Evolutionary conservation across 2,797 vertebrate species (phyloP).

Genomic region (Corythornis leucogaster): DNA sequence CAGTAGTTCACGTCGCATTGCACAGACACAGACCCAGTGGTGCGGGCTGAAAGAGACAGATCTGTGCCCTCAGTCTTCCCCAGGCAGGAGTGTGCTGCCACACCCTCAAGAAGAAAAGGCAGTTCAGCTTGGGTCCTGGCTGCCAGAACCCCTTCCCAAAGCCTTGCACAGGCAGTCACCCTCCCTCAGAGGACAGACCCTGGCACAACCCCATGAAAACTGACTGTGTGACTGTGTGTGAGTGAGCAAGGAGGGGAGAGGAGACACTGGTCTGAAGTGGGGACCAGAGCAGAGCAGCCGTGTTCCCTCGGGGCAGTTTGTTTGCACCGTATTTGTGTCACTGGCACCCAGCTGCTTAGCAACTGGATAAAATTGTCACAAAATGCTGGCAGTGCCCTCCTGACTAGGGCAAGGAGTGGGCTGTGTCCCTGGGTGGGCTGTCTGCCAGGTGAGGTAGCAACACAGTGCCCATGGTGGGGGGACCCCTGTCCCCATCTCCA

Average conservation of each 20-base stretch:
- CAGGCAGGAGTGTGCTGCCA: background rate
- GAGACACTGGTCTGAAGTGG: background rate
- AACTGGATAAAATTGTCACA: constrained; percentile 52
- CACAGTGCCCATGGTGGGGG: accelerated
- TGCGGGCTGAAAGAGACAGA: background rate
- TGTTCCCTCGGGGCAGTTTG: background rate
- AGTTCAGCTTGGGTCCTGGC: background rate
- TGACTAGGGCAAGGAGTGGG: background rate
- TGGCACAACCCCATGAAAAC: accelerated
- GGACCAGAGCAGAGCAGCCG: accelerated
- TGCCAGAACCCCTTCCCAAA: background rate
- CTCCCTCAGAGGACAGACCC: background rate
- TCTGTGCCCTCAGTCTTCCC: background rate
- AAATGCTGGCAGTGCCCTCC: background rate
- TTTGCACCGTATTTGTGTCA: constrained; percentile 36
- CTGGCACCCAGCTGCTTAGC: constrained; percentile 27
- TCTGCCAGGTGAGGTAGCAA: background rate
- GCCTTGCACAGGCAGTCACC: background rate
- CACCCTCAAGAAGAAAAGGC: accelerated
- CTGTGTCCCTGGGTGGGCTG: background rate
- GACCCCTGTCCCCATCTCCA: background rate
- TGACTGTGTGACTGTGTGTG: accelerated
- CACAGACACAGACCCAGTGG: accelerated
- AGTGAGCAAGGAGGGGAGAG: accelerated
- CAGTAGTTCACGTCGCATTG: background rate